These are phyloP conservation scores for Pseudorectes ferrugineus DNA, from an alignment of 2,113 vertebrate species.

Conservation along the genomic window DNA sequence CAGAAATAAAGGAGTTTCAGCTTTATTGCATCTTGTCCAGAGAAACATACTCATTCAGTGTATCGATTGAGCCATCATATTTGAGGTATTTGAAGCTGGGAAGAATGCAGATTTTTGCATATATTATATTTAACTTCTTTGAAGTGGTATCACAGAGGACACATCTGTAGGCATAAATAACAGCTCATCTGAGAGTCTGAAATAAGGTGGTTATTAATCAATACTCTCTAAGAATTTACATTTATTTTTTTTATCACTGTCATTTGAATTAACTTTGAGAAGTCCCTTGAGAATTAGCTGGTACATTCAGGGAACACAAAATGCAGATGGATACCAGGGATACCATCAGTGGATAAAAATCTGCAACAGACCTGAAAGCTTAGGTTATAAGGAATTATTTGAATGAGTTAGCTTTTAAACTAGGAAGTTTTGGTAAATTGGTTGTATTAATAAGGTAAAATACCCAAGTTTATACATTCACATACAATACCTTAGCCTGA, in stretches of 20 bases:
- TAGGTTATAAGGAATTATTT: not conserved
- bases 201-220: slow-evolving; percentile 24
- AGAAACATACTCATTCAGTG: not conserved
- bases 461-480: not conserved
- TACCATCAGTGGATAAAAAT: not conserved
- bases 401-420: not conserved
- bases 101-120: slow-evolving; percentile 12
- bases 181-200: not conserved
- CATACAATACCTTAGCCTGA: not conserved
- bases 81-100: not conserved
- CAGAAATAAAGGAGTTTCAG: not conserved
- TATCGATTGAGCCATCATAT: not conserved
- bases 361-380: not conserved
- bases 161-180: slow-evolving; percentile 44
- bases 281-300: not conserved
- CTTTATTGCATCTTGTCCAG: not conserved
- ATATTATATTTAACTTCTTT: slow-evolving; percentile 26
- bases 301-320: not conserved
- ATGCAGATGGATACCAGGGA: not conserved
- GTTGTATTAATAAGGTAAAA: not conserved
- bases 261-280: not conserved
- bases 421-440: not conserved
- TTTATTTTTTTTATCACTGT: not conserved
- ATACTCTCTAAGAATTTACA: slow-evolving; percentile 17
- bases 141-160: slow-evolving; percentile 36